phyloP scores from a whole-genome alignment of 1,140 invertebrate species.

The Reticulitermes speratus region DNA sequence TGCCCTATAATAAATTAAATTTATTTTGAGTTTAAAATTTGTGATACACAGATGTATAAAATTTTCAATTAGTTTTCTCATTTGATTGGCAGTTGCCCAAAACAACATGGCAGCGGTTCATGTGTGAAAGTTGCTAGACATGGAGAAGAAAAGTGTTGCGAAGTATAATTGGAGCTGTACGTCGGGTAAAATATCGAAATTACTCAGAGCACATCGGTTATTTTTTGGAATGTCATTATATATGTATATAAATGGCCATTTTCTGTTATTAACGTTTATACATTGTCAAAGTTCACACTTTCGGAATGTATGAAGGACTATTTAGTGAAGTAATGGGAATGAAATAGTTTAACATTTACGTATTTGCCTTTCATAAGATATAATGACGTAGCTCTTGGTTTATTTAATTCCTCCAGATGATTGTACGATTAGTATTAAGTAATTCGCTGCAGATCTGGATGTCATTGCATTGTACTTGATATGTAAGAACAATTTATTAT shows the following conservation, averaged over 20 bases:
- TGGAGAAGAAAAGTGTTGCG: conserved; percentile 8
- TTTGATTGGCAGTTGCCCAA: conserved; percentile 18
- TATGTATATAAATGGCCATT: neutral
- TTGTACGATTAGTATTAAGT: no score
- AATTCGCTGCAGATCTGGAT: no score
- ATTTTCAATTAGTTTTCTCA: neutral
- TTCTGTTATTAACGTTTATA: no score
- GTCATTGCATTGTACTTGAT: no score
- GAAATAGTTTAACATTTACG: no score
- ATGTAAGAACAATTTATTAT: no score
- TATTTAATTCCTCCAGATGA: no score
- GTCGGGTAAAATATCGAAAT: conserved; percentile 6
- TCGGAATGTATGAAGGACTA: no score
- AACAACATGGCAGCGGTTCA: conserved; percentile 20
- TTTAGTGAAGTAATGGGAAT: no score
- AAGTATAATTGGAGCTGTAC: neutral
- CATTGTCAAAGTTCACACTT: no score
- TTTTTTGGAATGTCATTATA: neutral
- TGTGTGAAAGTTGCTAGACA: conserved; percentile 20
- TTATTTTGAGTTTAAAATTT: neutral
- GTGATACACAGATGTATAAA: neutral
- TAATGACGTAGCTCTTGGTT: no score
- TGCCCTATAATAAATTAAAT: neutral
- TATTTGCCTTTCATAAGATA: no score
- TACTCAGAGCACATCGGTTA: neutral